Base-by-base conservation (phyloP, 2,888 invertebrate species). In the Melanargia galathea region DNA sequence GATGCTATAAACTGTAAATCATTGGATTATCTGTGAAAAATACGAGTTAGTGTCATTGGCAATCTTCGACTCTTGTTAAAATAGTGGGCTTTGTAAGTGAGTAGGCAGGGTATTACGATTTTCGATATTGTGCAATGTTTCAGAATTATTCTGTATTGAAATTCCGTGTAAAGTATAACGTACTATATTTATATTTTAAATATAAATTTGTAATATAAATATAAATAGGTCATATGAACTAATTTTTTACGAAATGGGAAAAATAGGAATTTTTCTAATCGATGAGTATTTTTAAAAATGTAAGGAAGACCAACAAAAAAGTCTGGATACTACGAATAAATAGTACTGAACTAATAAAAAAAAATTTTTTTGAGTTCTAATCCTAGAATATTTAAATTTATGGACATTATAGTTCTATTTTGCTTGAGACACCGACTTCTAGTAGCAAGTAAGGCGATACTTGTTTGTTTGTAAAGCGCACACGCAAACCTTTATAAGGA, bases 401-500 rank as follows among this genome's bases (percentile, higher is more conserved):
- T 54, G 24, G 40, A 16, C 3, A 54, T 22, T 5, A 13, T 40
- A 55, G 24, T 40, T 55, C 7, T 16, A 40, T 46, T 60, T 62
- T 52, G 65, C 63, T 63, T 22, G 57, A 56, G 18, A 58, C 61
- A 52, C 46, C 46, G 62, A 54, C 35, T 48, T 11, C 7, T 45
- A 20, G 8, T 8, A 22, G 40, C 18, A 30, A 48, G 67, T 65
- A 69, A 69, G 43, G 43, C 43, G 65, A 66, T 56, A 61, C 67
- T 43, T 46, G 62, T 63, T 60, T 52, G 38, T 51, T 55, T 56
- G 52, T 49, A 55, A 22, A 48, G 26, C 51, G 48, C 61, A 48
- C 20, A 48, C n/a, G 48, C 18, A 11, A 24, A 57, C 40, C 26
- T 13, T 16, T 49, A 2, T 26, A 26, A 8, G 2, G 7, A 4